Conservation (phyloP, 2,888 invertebrate species). For the Troides oblongomaculatus region DNA sequence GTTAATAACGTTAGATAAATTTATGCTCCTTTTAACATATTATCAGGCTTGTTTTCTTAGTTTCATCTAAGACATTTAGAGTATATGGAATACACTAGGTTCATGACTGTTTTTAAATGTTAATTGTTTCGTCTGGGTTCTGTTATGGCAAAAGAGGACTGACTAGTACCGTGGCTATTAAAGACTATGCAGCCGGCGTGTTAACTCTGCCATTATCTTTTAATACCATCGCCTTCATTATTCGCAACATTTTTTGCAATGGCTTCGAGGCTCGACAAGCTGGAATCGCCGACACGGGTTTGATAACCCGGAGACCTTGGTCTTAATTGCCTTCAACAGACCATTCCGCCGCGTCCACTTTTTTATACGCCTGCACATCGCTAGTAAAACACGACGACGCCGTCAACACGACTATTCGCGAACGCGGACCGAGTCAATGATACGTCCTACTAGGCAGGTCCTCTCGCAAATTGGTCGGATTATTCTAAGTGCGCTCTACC, state of each 20-base stretch:
- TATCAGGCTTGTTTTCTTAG: background rate
- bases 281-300: conserved; percentile 73
- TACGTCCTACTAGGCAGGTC: conserved; percentile 52
- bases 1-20: background rate
- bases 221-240: conserved; percentile 77
- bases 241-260: conserved; percentile 75
- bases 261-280: conserved; percentile 66
- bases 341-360: conserved; percentile 76
- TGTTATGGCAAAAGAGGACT: conserved; percentile 44
- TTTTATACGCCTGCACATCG: conserved; percentile 78
- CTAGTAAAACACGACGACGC: conserved; percentile 73
- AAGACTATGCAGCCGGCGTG: conserved; percentile 62
- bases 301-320: conserved; percentile 80
- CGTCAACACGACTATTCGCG: conserved; percentile 62
- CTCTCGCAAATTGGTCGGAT: conserved; percentile 55
- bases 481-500: conserved; percentile 61
- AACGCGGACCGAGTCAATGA: conserved; percentile 57
- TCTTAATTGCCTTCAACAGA: conserved; percentile 78
- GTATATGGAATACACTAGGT: conserved; percentile 4
- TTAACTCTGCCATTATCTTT: conserved; percentile 73
- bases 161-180: conserved; percentile 47
- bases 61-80: conserved; percentile 3
- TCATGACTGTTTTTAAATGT: conserved; percentile 11
- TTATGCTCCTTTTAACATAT: background rate
- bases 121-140: conserved; percentile 23